Conservation (phyloP, 2,113 vertebrate genomes). For the Halcyon malimbica region DNA sequence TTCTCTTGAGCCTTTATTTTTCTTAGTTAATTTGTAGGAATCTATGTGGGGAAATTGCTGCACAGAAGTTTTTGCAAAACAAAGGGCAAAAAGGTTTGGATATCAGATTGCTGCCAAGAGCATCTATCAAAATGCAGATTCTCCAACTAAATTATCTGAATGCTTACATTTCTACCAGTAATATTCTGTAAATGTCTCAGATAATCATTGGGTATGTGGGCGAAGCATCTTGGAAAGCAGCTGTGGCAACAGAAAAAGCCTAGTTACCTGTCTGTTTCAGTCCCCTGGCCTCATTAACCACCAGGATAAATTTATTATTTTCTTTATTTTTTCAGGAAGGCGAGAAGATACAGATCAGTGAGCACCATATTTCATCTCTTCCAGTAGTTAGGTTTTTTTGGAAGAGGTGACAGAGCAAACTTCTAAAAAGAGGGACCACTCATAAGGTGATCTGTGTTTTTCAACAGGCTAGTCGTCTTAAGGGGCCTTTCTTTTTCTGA, state of each 20-base stretch:
- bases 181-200: not conserved
- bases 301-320: not conserved
- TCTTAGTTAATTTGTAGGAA: not conserved
- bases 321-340: not conserved
- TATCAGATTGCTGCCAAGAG: not conserved
- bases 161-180: not conserved
- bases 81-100: not conserved
- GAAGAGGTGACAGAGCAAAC: not conserved
- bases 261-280: not conserved
- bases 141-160: not conserved
- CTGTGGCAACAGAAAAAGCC: not conserved
- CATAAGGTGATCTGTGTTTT: not conserved
- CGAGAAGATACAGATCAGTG: not conserved
- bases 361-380: not conserved
- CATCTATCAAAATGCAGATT: not conserved
- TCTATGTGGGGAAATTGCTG: not conserved
- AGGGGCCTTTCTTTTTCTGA: not conserved
- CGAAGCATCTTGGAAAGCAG: not conserved
- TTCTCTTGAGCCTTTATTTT: not conserved
- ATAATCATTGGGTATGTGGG: not conserved
- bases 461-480: not conserved
- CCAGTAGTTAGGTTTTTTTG: not conserved
- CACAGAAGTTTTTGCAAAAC: not conserved
- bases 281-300: not conserved
- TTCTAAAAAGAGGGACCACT: not conserved